Percentiles rank a stretch among this genome's conserved stretches.
Evolutionary conservation across 2,888 invertebrate genomes (phyloP).

Genomic region (Tetramorium bicarinatum): DNA sequence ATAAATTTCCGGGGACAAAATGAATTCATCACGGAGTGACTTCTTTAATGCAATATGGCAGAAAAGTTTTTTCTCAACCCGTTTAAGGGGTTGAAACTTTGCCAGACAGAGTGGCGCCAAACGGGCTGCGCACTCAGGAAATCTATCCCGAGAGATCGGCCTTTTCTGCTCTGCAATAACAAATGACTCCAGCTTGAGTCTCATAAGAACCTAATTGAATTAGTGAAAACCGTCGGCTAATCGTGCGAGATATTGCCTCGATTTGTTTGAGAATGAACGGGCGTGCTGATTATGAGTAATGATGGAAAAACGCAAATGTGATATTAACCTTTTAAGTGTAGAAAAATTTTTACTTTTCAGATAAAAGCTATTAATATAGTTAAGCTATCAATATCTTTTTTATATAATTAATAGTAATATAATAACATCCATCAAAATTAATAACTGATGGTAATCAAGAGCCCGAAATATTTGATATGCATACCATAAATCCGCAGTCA

Average conservation of each 20-base stretch:
- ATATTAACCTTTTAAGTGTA: not conserved
- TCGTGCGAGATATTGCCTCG: conserved; percentile 68
- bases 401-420: not conserved
- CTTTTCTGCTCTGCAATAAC: conserved; percentile 71
- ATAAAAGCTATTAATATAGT: not conserved
- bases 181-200: conserved; percentile 68
- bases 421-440: not conserved
- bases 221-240: conserved; percentile 73
- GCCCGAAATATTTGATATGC: not conserved
- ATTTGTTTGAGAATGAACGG: not conserved
- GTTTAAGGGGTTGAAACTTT: conserved; percentile 71
- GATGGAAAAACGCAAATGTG: conserved; percentile 1
- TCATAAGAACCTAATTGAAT: conserved; percentile 78
- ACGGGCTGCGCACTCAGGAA: conserved; percentile 49
- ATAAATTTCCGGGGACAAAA: conserved; percentile 58
- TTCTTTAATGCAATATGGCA: conserved; percentile 71
- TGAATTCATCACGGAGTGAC: conserved; percentile 68
- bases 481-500: not conserved
- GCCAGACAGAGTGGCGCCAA: conserved; percentile 70
- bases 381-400: not conserved
- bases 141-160: conserved; percentile 60
- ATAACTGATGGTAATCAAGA: not conserved
- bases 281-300: conserved; percentile 26
- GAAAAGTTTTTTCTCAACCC: conserved; percentile 66
- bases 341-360: not conserved